A percentile compares a stretch with the other conserved stretches of the same genome.
These are phyloP conservation scores for Aurelia sp. DNA, from an alignment of 30 jellyfish, hydroid and myxozoan genomes.

Conservation along the genomic window DNA sequence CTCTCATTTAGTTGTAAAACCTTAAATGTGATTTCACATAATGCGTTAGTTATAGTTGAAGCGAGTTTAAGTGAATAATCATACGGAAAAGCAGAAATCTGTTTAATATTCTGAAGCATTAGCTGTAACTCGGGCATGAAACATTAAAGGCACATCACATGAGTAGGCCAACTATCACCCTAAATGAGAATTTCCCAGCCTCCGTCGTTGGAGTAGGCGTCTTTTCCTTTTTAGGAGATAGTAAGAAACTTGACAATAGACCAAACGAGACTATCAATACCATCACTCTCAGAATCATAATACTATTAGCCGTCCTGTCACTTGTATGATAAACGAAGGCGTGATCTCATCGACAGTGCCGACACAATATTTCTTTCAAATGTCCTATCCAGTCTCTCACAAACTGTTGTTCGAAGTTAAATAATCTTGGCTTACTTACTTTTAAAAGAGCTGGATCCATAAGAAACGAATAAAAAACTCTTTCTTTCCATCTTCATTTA, in stretches of 20 bases:
- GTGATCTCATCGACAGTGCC: too few species aligned
- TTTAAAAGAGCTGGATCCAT: too few species aligned
- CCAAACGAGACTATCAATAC: slow-evolving; percentile 6
- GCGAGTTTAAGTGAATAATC: not conserved
- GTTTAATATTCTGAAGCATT: slow-evolving; percentile 16
- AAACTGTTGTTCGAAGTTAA: too few species aligned
- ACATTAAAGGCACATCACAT: slow-evolving; percentile 15
- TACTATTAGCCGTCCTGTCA: not conserved
- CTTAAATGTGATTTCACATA: too few species aligned
- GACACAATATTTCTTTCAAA: too few species aligned
- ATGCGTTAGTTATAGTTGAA: too few species aligned
- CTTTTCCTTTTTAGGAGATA: slow-evolving; percentile 7
- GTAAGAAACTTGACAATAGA: slow-evolving; percentile 1
- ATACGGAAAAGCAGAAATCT: not conserved
- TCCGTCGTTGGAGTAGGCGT: slow-evolving; percentile 11
- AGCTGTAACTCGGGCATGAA: slow-evolving; percentile 12
- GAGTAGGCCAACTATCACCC: slow-evolving; percentile 27
- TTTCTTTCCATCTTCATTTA: too few species aligned
- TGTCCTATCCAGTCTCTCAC: too few species aligned
- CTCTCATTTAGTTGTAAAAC: too few species aligned
- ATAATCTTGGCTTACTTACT: too few species aligned
- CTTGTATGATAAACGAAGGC: too few species aligned
- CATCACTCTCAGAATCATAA: not conserved
- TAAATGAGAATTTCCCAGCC: slow-evolving; percentile 17
- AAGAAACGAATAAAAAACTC: too few species aligned